Evolutionary conservation across 2,113 vertebrate species (phyloP), one percentile per base, ranked within the genome.

Genomic region (Festucalex cinctus): DNA sequence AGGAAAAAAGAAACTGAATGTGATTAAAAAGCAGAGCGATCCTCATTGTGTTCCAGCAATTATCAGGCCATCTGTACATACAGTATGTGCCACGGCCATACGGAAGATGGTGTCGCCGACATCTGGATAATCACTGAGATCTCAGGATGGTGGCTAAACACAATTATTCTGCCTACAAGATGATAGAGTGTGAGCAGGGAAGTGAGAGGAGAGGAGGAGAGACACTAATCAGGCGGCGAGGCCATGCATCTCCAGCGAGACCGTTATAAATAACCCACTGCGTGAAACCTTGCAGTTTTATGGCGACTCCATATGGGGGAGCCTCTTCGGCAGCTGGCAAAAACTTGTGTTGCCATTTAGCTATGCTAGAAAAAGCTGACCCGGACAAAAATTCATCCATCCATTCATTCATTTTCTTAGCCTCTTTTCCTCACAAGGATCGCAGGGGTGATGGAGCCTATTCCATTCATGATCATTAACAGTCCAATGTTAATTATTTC

Each of bases 1-100:
- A 48, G 28, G 19, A 64, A 28, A 78, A 75, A 66, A 75, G 71
- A 71, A 63, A 63, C 61, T 76, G 74, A 76, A 75, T 82, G 48
- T 75, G 71, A 80, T 77, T 70, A 81, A 79, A 81, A 62, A 82
- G 80, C 73, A 39, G 17, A 63, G 51, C 57, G 77, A 85, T 86
- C 72, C 48, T 63, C 51, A 37, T 63, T 66, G 53, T 78, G 79
- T 74, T 73, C 73, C 68, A n/a, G 43, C 78, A 87, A 85, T 87
- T 79, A 88, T 76, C 76, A 68, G 74, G 70, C 83, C 86, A 83
- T 90, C 88, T 89, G 80, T 73, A 43, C 60, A 43, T 17, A 24
- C 37, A 82, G 61, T 28, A 5, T 36, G 44, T 69, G 73, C 82
- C 75, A 32, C 58, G 7, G 67, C 68, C 80, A 76, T 85, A 85